Percentiles rank a stretch among this genome's conserved stretches.
Conservation (phyloP, 2,797 vertebrate genomes). For the Poecilia wingei region DNA sequence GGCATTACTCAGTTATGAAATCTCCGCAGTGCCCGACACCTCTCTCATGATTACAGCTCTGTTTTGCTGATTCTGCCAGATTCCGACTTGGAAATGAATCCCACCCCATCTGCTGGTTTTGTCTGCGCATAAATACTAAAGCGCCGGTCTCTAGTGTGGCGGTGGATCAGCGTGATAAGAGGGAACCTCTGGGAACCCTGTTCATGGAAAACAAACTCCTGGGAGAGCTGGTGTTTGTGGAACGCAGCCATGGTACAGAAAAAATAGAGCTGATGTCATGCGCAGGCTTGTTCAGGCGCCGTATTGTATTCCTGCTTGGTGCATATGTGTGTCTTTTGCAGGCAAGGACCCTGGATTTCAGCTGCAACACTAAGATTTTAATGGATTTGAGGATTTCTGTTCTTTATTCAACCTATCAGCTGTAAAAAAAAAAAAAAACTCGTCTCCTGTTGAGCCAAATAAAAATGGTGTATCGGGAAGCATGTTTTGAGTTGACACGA, state of each 20-base stretch:
- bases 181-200: not conserved
- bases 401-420: not conserved
- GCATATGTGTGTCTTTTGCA: not conserved
- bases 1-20: not conserved
- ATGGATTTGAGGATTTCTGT: not conserved
- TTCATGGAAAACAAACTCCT: not conserved
- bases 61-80: slow-evolving; percentile 19
- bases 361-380: not conserved
- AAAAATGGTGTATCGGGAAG: not conserved
- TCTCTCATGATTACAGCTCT: slow-evolving; percentile 10
- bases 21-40: not conserved
- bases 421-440: not conserved
- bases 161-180: slow-evolving; percentile 17
- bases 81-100: slow-evolving; percentile 21
- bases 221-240: not conserved
- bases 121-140: slow-evolving; percentile 22
- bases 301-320: not conserved
- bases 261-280: not conserved
- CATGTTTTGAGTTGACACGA: no score
- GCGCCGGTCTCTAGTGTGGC: not conserved
- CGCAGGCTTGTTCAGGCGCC: not conserved
- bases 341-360: not conserved
- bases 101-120: slow-evolving; percentile 9
- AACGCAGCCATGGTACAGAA: not conserved
- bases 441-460: not conserved